Evolutionary conservation across 2,113 vertebrate species (phyloP).

Genomic region (Diphyllodes magnificus): DNA sequence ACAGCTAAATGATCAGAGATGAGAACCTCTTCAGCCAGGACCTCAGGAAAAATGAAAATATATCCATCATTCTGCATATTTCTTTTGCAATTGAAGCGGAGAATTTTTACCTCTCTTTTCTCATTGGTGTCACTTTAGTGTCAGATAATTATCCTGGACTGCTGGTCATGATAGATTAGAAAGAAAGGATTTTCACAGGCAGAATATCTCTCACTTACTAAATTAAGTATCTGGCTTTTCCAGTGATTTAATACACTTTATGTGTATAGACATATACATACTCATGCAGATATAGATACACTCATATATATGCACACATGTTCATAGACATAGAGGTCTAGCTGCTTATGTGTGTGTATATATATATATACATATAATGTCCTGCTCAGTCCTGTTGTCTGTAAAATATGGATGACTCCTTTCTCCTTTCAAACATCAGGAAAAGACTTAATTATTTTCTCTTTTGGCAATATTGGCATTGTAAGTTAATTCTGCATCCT

Average conservation of each 20-base stretch:
- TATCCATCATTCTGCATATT: background rate
- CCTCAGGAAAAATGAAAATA: background rate
- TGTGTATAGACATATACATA: background rate
- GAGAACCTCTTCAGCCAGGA: background rate
- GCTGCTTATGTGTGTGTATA: background rate
- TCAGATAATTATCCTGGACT: background rate
- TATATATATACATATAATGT: background rate
- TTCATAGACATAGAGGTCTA: background rate
- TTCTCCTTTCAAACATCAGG: background rate
- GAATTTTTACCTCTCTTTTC: background rate
- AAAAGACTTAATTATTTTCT: background rate
- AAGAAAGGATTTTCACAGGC: background rate
- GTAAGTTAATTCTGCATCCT: background rate
- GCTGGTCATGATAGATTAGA: background rate
- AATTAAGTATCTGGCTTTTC: background rate
- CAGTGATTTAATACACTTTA: background rate
- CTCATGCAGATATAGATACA: background rate
- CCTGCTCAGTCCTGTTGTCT: background rate
- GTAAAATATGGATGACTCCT: background rate
- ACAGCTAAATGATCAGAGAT: background rate
- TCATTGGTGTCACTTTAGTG: background rate
- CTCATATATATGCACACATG: background rate
- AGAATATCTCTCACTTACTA: background rate
- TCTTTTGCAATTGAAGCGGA: background rate
- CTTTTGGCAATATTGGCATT: background rate